Base-by-base conservation (phyloP, 2,888 invertebrate genomes). In the Pachymerium ferrugineum region DNA sequence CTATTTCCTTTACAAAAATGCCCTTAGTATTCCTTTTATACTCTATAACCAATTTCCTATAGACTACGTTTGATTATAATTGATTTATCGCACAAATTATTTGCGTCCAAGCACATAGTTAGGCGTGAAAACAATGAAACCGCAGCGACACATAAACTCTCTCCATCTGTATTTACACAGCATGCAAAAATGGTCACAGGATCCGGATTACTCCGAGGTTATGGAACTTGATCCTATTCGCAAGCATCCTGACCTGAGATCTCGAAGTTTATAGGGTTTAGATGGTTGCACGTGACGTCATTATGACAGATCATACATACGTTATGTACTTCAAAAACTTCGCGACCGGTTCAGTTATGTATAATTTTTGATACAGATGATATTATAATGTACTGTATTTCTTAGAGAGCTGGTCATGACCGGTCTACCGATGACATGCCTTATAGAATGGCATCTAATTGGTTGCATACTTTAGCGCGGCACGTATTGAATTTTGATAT, bases 151-250 rank as follows among this genome's bases (percentile, higher is more conserved):
- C 28, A 22, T 31, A 30, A 29, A 29, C 68, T 68, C 31, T 30
- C 68, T 31, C 68, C 68, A 68, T 68, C 68, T 68, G 68, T 68
- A 68, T 68, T 68, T 68, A 68, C 68, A 68, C 31, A 29, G 68
- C 68, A 68, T 25, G 68, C 68, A 68, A 25, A 68, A 68, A 68
- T 68, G 29, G 68, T 47, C 16, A 47, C 22, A 47, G 47, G 47
- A 47, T 47, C 47, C 47, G 47, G 47, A 47, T 47, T 47, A 47
- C 47, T 47, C 47, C 0, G n/a, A 16, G 16, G 38, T 12, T 10
- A 12, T 38, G 1, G 47, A 47, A 47, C 47, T 47, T 47, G 47
- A 47, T 22, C 19, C 47, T 16, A 1, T 47, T 47, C 22, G 1
- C 47, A 2, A 47, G 16, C 19, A 16, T 4, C 8, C 10, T 47